These are phyloP conservation scores for Apis dorsata DNA, from an alignment of 1,140 invertebrate species.

Conservation along the genomic window DNA sequence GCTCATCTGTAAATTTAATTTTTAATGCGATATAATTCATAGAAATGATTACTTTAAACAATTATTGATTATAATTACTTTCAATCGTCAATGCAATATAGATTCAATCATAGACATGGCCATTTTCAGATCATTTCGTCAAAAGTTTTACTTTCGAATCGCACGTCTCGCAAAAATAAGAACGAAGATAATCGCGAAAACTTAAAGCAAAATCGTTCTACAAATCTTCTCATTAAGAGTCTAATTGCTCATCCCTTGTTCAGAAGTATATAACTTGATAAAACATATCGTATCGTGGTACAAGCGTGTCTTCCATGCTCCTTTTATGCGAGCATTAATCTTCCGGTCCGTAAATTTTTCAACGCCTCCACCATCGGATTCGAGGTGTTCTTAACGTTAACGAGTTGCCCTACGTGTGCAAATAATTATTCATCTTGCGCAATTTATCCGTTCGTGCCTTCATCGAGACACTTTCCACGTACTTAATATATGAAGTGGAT, in stretches of 20 bases:
- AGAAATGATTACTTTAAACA: too few species aligned
- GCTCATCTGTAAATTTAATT: too few species aligned
- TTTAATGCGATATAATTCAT: too few species aligned
- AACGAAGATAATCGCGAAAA: conserved; percentile 25
- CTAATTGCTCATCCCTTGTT: conserved; percentile 40
- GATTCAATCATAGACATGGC: conserved; percentile 6
- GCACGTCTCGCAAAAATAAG: conserved; percentile 35
- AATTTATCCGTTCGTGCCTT: background rate
- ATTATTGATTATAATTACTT: too few species aligned
- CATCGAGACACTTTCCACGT: background rate
- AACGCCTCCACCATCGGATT: background rate
- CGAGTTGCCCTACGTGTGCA: background rate
- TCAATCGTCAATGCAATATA: too few species aligned
- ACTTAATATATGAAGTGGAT: too few species aligned
- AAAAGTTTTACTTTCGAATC: conserved; percentile 57
- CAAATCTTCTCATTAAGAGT: conserved; percentile 8
- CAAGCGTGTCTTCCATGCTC: background rate
- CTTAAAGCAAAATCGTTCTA: conserved; percentile 27
- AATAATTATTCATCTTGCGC: background rate
- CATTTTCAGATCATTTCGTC: conserved; percentile 36
- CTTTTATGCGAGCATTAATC: conserved; percentile 41
- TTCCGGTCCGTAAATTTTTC: conserved; percentile 16
- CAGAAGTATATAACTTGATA: conserved; percentile 45
- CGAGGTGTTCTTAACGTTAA: conserved; percentile 21
- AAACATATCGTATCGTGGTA: conserved; percentile 33